phyloP scores from a whole-genome alignment of 2,888 invertebrate genomes.

The Geotrupes spiniger region DNA sequence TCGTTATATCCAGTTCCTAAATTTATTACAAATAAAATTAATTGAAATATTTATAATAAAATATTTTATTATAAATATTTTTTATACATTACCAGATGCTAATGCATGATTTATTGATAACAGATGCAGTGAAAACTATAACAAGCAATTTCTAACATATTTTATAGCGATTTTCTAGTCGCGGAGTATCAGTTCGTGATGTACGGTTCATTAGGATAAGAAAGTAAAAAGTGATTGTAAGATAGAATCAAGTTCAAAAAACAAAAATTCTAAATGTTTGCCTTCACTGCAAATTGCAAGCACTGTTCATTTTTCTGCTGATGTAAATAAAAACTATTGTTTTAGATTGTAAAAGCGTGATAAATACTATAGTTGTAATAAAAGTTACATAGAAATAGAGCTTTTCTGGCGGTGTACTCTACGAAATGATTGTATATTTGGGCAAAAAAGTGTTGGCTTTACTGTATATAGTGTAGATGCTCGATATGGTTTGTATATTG shows the following conservation, averaged over 20 bases:
- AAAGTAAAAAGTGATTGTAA: not conserved
- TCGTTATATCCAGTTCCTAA: too few relatives aligned
- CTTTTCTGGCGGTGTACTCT: constrained; percentile 11
- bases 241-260: constrained; percentile 12
- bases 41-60: too few relatives aligned
- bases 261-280: constrained; percentile 38
- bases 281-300: constrained; percentile 47
- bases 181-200: too few relatives aligned
- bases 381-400: constrained; percentile 5
- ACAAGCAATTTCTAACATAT: too few relatives aligned
- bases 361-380: constrained; percentile 10
- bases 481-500: constrained; percentile 4
- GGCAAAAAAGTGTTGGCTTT: constrained; percentile 13
- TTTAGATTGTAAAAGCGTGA: constrained; percentile 17
- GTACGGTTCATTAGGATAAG: too few relatives aligned
- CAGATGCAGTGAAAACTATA: too few relatives aligned
- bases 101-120: too few relatives aligned
- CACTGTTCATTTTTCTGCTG: constrained; percentile 38
- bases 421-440: constrained; percentile 12
- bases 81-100: too few relatives aligned
- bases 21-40: too few relatives aligned
- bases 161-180: too few relatives aligned
- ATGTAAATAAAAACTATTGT: constrained; percentile 9
- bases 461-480: constrained; percentile 12
- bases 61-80: too few relatives aligned